Evolutionary conservation across 1,140 invertebrate species (phyloP).

Genomic region (Ladona fulva): DNA sequence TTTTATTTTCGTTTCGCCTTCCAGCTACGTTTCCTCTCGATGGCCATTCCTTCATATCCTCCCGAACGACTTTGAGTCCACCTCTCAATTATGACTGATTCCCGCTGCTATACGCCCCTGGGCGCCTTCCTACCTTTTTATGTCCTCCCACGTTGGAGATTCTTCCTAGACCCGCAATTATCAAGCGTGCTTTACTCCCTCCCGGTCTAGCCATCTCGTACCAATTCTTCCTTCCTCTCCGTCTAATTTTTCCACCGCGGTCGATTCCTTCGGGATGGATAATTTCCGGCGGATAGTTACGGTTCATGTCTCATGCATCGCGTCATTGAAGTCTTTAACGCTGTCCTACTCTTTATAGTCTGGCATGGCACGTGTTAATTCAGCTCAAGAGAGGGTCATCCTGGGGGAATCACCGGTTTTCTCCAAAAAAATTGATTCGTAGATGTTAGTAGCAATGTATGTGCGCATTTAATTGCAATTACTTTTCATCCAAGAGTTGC

Average conservation of each 20-base stretch:
- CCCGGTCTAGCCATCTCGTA: background rate
- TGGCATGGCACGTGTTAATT: no score
- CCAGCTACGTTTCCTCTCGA: background rate
- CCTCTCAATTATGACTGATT: conserved; percentile 3
- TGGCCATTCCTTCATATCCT: background rate
- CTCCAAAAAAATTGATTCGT: no score
- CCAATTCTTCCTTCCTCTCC: background rate
- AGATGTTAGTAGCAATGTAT: no score
- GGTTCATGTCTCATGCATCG: no score
- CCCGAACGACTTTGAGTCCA: background rate
- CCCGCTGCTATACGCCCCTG: background rate
- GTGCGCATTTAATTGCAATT: no score
- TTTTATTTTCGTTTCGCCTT: background rate
- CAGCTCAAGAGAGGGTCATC: no score
- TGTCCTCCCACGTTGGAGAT: background rate
- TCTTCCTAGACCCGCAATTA: background rate
- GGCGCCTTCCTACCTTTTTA: background rate
- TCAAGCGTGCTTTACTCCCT: background rate
- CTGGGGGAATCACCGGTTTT: no score
- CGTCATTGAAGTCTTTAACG: no score
- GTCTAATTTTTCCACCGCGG: background rate
- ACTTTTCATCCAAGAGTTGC: no score
- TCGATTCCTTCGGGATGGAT: background rate
- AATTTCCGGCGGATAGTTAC: no score
- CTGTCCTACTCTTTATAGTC: no score